Base-by-base conservation (phyloP, 1,140 invertebrate species). In the Polypedilum vanderplanki region DNA sequence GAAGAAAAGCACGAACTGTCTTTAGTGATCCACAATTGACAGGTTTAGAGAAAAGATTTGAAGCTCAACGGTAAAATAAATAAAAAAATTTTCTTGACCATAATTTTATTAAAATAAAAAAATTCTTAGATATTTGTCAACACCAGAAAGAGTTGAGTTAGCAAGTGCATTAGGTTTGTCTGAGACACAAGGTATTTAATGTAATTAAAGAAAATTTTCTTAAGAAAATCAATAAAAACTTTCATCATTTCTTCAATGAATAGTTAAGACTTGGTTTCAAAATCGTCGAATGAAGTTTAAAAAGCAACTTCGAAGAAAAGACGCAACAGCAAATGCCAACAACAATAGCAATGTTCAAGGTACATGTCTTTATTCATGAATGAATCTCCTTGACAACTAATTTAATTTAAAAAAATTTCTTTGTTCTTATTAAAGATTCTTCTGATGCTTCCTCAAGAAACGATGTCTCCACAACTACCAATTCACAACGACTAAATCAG, bases 261-360 rank as follows among this genome's bases (percentile, higher is more conserved):
- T 57, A 22, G 65, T 98, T 70, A 98, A 98, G 86, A 98, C 95
- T 41, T 98, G 96, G 97, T 98, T 98, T 84, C 96, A 98, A 85
- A 98, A 98, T 83, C 84, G 96, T 15, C 85, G 96, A 77, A 98
- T 98, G 96, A 98, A 98, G 80, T 95, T 98, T 83, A 98, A 98
- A 86, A 98, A 98, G 81, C 92, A 97, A 80, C 86, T 97, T 79
- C 85, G 94, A 73, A 77, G 81, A 74, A 78, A 81, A 18, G 81
- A 83, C 76, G 79, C 78, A n/a, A 75, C 92, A 92, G 80, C 65
- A n/a, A 70, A 70, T 22, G 17, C 17, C 65, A 70, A 70, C 17
- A 22, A 70, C 65, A n/a, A n/a, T n/a, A 18, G 8, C 15, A 70
- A 70, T 22, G 65, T 20, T 18, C 65, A 70, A 70, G 81, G 81